Percentiles rank a stretch among this genome's conserved stretches.
Conservation (phyloP, 2,797 vertebrate genomes). For the Pseudopleuronectes americanus region DNA sequence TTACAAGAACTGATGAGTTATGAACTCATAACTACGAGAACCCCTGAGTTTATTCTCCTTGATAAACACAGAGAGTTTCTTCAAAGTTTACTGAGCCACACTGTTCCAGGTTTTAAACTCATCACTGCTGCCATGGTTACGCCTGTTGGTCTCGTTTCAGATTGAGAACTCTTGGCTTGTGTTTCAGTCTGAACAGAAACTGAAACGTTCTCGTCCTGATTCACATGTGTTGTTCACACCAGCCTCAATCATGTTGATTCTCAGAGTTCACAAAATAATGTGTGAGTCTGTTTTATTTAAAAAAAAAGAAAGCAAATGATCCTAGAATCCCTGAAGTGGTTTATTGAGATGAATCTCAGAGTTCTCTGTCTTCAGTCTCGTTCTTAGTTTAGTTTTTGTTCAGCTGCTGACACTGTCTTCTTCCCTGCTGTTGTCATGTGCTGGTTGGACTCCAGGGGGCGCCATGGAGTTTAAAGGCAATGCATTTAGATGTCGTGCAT, state of each 20-base stretch:
- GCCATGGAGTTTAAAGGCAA: neutral
- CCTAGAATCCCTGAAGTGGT: neutral
- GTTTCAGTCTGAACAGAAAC: neutral
- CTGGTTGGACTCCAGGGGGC: slow-evolving; percentile 17
- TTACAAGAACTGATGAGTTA: too few relatives aligned
- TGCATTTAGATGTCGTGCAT: neutral
- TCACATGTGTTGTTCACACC: too few relatives aligned
- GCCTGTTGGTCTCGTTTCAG: neutral
- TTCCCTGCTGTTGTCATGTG: slow-evolving; percentile 15
- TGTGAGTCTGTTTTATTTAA: too few relatives aligned
- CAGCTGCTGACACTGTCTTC: neutral
- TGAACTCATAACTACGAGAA: neutral
- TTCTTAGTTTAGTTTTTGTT: too few relatives aligned
- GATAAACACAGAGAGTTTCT: neutral
- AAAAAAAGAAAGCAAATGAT: neutral
- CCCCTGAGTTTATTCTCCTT: neutral
- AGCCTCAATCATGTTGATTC: neutral
- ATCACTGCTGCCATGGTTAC: neutral
- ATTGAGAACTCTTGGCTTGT: neutral
- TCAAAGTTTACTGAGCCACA: slow-evolving; percentile 26
- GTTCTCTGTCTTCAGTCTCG: too few relatives aligned
- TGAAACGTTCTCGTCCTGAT: neutral
- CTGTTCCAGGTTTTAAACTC: neutral
- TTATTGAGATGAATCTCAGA: neutral
- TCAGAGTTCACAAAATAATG: neutral